These are phyloP conservation scores for Scaptomyza flava DNA, from an alignment of 2,888 invertebrate species.

Conservation along the genomic window DNA sequence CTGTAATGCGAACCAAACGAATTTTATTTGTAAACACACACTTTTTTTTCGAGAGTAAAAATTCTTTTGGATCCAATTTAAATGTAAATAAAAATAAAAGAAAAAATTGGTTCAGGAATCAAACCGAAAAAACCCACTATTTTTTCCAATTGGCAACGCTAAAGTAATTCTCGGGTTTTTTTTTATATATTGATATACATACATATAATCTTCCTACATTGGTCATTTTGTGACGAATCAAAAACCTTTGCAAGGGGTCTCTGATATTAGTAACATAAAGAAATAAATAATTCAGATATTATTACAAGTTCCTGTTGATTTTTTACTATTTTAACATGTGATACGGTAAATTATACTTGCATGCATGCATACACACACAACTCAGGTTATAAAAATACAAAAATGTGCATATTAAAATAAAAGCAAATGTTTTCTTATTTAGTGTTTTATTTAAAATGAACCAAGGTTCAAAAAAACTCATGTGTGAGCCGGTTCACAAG, in stretches of 20 bases:
- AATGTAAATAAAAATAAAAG: background rate
- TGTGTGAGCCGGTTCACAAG: slow-evolving; percentile 22
- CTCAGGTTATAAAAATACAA: slow-evolving; percentile 6
- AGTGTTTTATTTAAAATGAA: background rate
- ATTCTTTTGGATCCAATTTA: background rate
- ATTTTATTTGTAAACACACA: background rate
- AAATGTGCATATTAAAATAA: background rate
- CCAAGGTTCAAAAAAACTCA: slow-evolving; percentile 4
- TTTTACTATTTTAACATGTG: slow-evolving; percentile 26
- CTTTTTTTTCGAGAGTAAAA: background rate
- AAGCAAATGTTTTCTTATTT: background rate
- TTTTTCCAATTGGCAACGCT: background rate
- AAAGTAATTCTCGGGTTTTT: background rate
- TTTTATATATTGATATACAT: background rate
- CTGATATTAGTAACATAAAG: background rate
- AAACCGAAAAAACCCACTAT: background rate
- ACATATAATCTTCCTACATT: background rate
- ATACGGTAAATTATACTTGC: slow-evolving; percentile 30
- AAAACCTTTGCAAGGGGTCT: slow-evolving; percentile 1
- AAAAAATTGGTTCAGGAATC: background rate
- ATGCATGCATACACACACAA: background rate
- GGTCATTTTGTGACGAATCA: background rate
- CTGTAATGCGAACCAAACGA: background rate
- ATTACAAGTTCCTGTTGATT: slow-evolving; percentile 9
- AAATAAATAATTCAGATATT: slow-evolving; percentile 11